These are phyloP conservation scores for Benthosema pterotum DNA, from an alignment of 2,797 vertebrate species.

Conservation along the genomic window DNA sequence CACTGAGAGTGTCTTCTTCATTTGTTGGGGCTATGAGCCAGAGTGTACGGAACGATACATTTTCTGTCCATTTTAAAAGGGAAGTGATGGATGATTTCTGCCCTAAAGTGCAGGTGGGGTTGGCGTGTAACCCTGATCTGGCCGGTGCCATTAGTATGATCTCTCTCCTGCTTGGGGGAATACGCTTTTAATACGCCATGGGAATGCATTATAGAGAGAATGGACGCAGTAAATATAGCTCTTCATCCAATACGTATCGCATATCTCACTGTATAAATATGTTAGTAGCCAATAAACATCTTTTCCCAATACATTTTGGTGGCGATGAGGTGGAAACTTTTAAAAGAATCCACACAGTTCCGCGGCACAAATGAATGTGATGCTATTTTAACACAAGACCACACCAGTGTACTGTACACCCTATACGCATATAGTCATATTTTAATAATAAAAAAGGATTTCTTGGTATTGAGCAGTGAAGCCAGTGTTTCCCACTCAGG, in stretches of 20 bases:
- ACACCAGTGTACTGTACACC: background rate
- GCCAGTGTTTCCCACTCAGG: too few species aligned
- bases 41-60: slow-evolving; percentile 61
- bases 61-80: slow-evolving; percentile 63
- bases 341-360: too few species aligned
- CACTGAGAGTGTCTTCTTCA: slow-evolving; percentile 78
- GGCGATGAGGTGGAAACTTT: slow-evolving; percentile 15
- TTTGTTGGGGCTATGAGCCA: slow-evolving; percentile 67
- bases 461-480: too few species aligned
- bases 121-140: slow-evolving; percentile 62
- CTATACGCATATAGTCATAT: background rate
- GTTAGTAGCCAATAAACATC: slow-evolving; percentile 23
- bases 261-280: slow-evolving; percentile 38
- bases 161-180: slow-evolving; percentile 58
- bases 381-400: background rate
- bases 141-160: slow-evolving; percentile 58
- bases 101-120: slow-evolving; percentile 58
- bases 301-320: background rate
- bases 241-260: slow-evolving; percentile 37
- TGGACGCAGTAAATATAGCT: slow-evolving; percentile 56
- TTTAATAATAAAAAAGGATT: too few species aligned
- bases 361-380: background rate
- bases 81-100: slow-evolving; percentile 67
- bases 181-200: slow-evolving; percentile 39
- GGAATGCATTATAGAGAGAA: slow-evolving; percentile 53